Evolutionary conservation across 2,797 vertebrate species (phyloP), one percentile per base, ranked within the genome.

Genomic region (Lindbergichthys nudifrons): DNA sequence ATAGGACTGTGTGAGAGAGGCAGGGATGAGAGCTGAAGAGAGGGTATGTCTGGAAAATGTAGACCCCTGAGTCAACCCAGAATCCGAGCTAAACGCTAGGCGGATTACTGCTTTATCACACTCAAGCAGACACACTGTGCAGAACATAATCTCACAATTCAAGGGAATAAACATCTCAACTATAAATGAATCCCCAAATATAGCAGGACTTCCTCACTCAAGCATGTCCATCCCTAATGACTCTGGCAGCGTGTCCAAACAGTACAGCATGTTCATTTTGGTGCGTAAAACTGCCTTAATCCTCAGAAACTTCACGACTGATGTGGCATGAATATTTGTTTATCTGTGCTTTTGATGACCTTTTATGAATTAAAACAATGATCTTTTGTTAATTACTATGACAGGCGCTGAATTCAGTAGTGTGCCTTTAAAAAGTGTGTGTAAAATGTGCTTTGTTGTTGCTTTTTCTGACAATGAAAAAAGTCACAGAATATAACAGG

Each of bases 91-190:
- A 51, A 82, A 85, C 39, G 54, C 77, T 72, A 46, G 71, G 76
- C 51, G 78, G 89, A 92, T 93, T 92, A 92, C 66, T 39, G 74
- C 80, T 88, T 92, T 90, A 92, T 92, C 93, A 71, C 80, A 61
- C 74, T 65, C 74, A 39, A 63, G 70, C 91, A 93, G 89, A 87
- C 71, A 58, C 73, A 77, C 77, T 84, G 75, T 69, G 64, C 63
- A 11, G 14, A 81, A 80, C 73, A 80, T 88, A 88, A 92, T 84
- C 79, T 76, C 80, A 77, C 77, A 80, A 60, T 85, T 88, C 81
- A 82, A 5, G 46, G 86, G 88, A 90, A 80, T 89, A 77, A 83
- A 81, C 69, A 81, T 89, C 77, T 86, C 71, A 32, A 74, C 87
- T 74, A 78, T 84, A 85, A 90, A 89, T 87, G 61, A 92, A 93